Evolutionary conservation across 2,888 invertebrate species (phyloP).

Genomic region (Lasioglossum leucozonium): DNA sequence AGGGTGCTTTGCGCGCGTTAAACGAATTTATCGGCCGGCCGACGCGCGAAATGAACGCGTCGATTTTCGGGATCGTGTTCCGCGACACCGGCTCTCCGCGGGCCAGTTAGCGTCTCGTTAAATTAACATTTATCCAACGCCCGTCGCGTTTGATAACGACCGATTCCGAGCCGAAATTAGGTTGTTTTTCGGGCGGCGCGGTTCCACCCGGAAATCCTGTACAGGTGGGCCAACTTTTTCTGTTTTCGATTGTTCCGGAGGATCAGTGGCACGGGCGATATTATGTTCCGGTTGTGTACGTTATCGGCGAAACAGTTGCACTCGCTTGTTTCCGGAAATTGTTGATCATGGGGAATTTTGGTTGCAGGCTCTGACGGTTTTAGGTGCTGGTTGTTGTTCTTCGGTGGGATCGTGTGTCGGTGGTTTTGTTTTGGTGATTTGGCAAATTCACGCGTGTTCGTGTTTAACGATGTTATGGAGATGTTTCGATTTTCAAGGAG

Average conservation of each 20-base stretch:
- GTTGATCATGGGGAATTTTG: not conserved
- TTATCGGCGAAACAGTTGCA: not conserved
- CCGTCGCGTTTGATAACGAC: not conserved
- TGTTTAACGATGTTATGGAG: no score
- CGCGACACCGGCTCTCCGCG: slow-evolving; percentile 1
- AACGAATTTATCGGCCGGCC: slow-evolving; percentile 34
- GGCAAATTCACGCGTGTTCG: not conserved
- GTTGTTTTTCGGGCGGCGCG: not conserved
- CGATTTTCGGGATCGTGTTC: slow-evolving; percentile 20
- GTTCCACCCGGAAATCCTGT: not conserved
- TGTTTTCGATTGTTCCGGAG: not conserved
- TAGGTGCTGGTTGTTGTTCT: not conserved
- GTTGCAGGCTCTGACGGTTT: not conserved
- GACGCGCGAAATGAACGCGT: slow-evolving; percentile 12
- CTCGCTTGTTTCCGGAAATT: not conserved
- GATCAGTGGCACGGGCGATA: not conserved
- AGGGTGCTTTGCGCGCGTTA: slow-evolving; percentile 31
- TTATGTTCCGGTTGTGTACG: not conserved
- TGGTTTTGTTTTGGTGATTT: not conserved
- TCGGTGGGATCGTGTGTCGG: no score
- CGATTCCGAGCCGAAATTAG: not conserved
- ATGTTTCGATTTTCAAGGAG: not conserved
- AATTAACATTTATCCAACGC: not conserved
- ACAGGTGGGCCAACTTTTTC: not conserved
- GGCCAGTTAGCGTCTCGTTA: not conserved